Evolutionary conservation across 2,888 invertebrate species (phyloP).

Genomic region (Meandrusa payeni): DNA sequence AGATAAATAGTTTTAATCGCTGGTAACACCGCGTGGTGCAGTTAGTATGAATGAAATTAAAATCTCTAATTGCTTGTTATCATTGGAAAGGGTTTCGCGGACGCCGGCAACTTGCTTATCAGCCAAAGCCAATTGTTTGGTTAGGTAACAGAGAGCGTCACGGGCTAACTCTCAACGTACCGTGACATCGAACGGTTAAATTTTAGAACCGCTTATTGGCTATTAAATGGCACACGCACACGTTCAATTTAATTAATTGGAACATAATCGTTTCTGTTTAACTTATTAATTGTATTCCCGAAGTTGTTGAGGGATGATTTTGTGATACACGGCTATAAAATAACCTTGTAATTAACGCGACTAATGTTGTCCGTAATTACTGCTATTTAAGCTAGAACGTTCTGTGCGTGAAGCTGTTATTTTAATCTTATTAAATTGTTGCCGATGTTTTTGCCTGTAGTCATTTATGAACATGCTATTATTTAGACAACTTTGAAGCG

Average conservation of each 20-base stretch:
- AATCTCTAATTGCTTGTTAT: no score
- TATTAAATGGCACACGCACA: slow-evolving; percentile 57
- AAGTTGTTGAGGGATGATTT: slow-evolving; percentile 11
- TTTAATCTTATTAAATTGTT: not conserved
- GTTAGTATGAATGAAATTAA: no score
- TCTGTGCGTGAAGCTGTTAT: not conserved
- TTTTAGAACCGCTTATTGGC: slow-evolving; percentile 59
- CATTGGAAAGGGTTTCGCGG: slow-evolving; percentile 33
- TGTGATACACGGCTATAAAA: not conserved
- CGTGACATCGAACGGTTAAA: slow-evolving; percentile 45
- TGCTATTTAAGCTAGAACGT: not conserved
- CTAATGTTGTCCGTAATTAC: slow-evolving; percentile 3
- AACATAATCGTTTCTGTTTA: slow-evolving; percentile 38
- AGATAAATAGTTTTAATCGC: no score
- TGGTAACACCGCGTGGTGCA: no score
- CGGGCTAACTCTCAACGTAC: slow-evolving; percentile 38
- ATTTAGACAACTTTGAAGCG: no score
- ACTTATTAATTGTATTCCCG: slow-evolving; percentile 15
- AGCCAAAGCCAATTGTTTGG: slow-evolving; percentile 64
- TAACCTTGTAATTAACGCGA: slow-evolving; percentile 6
- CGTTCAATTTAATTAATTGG: slow-evolving; percentile 58
- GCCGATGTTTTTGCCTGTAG: not conserved
- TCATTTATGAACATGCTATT: slow-evolving; percentile 1
- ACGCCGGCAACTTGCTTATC: slow-evolving; percentile 66
- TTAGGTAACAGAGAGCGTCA: slow-evolving; percentile 51